Conservation (phyloP, 2,797 vertebrate genomes). For the Chiloscyllium punctatum region DNA sequence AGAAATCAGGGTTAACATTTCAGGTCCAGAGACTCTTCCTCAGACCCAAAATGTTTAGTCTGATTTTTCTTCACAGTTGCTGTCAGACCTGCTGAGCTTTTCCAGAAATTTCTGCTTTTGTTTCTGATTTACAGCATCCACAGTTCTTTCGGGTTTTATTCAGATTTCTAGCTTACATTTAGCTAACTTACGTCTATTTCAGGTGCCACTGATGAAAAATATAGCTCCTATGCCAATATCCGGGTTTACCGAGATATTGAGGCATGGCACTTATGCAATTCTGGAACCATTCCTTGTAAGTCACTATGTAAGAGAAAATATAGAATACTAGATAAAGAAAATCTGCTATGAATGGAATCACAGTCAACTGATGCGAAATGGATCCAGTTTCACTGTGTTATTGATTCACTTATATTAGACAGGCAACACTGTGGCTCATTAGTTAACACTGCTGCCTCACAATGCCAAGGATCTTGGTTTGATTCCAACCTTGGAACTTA, state of each 20-base stretch:
- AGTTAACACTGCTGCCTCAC: too few species aligned
- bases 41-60: too few species aligned
- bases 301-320: not conserved
- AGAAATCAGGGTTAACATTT: too few species aligned
- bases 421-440: too few species aligned
- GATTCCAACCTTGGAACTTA: too few species aligned
- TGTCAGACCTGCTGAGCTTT: too few species aligned
- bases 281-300: not conserved
- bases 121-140: too few species aligned
- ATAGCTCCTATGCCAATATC: not conserved
- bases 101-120: too few species aligned
- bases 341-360: not conserved
- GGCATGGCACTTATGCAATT: not conserved
- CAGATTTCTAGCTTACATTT: not conserved
- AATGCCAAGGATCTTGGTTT: too few species aligned
- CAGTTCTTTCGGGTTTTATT: too few species aligned
- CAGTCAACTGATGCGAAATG: not conserved
- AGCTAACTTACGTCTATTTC: not conserved
- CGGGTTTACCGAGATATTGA: not conserved
- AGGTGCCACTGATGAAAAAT: not conserved
- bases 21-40: too few species aligned
- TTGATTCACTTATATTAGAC: not conserved
- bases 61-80: too few species aligned
- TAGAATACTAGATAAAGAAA: not conserved
- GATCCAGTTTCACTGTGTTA: not conserved